Evolutionary conservation across 2,113 vertebrate species (phyloP), one percentile per base, ranked within the genome.

Genomic region (Aphyosemion australe): DNA sequence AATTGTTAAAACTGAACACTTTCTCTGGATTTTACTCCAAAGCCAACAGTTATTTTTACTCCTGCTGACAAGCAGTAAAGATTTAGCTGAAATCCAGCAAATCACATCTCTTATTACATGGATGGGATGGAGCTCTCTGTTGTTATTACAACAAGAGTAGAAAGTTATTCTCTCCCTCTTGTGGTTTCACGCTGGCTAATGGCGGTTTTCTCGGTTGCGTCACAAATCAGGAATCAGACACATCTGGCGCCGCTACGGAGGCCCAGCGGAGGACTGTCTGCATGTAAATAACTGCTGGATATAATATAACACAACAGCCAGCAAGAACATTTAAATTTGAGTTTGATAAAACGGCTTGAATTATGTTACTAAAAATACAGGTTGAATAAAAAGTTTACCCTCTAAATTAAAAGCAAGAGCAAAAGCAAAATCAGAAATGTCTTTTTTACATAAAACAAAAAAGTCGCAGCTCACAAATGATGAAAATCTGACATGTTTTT

Each of bases 71-170:
- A 61, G 80, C 41, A 37, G 69, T 18, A 78, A 86, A 68, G 78
- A 82, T 50, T 85, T 72, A 80, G 65, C 43, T 2, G 43, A 82
- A 83, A 90, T 86, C 79, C 84, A 65, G 47, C 41, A 19, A 76
- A 86, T 81, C 81, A 84, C 50, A 70, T 69, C 80, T 87, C 80
- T 53, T 58, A 66, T 90, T 89, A 84, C 89, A 80, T n/a, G 74
- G 79, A 67, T 69, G 83, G 82, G 86, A 80, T 57, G 78, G 58
- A 65, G 74, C 63, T 20, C 52, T 64, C 51, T 59, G 18, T 47
- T 79, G 79, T 82, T 82, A 72, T 82, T 84, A 56, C 76, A 87
- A 71, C 79, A 57, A 47, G 65, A 59, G 54, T 58, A 73, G 60
- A 61, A 59, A 74, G 74, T 37, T 58, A 69, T 76, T 79, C 80